Percentiles rank a stretch among this genome's conserved stretches.
These are phyloP conservation scores for Unio delphinus DNA, from an alignment of 2,888 invertebrate species.

Conservation along the genomic window DNA sequence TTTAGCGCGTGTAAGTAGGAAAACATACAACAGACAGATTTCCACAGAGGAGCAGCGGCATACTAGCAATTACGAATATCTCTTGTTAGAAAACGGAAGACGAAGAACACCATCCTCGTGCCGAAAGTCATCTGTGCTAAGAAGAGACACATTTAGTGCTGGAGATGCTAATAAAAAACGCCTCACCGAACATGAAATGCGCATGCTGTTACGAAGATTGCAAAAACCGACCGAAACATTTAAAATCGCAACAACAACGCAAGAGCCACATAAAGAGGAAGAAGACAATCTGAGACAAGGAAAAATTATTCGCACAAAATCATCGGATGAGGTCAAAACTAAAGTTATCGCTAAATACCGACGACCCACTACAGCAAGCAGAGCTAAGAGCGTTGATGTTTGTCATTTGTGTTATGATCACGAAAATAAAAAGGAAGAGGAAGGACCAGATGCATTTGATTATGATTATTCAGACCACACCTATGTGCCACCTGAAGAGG, in stretches of 20 bases:
- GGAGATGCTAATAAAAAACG: conserved; percentile 14
- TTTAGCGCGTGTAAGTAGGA: conserved; percentile 31
- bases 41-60: conserved; percentile 33
- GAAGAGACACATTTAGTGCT: too few relatives aligned
- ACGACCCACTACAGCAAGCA: conserved; percentile 48
- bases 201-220: conserved; percentile 34
- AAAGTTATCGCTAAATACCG: conserved; percentile 36
- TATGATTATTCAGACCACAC: conserved; percentile 39
- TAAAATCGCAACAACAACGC: conserved; percentile 18
- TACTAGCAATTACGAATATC: conserved; percentile 36
- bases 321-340: conserved; percentile 16
- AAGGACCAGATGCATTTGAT: conserved; percentile 37
- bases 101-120: conserved; percentile 36
- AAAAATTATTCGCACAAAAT: conserved; percentile 35
- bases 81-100: conserved; percentile 27
- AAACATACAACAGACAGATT: conserved; percentile 40
- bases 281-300: conserved; percentile 37
- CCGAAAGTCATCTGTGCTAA: conserved; percentile 11
- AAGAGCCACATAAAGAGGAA: conserved; percentile 22
- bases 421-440: conserved; percentile 26
- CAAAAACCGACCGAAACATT: conserved; percentile 38
- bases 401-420: conserved; percentile 50
- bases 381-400: conserved; percentile 36
- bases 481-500: conserved; percentile 39
- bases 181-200: conserved; percentile 41